Conservation (phyloP, 2,797 vertebrate genomes). For the Fratercula arctica region DNA sequence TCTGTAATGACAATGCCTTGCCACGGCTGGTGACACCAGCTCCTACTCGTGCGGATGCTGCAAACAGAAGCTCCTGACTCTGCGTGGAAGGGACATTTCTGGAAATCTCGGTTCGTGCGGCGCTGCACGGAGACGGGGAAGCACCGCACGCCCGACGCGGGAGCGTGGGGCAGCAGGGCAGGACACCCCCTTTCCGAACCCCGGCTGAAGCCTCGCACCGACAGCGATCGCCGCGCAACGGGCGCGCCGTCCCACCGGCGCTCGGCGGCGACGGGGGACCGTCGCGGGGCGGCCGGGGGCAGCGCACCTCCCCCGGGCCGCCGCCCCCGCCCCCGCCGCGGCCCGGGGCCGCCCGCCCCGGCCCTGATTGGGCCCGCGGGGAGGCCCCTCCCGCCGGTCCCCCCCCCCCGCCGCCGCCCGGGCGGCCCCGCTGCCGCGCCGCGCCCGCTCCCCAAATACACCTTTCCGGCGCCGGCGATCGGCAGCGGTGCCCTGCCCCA, state of each 20-base stretch:
- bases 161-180: neutral
- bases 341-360: neutral
- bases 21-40: accelerated
- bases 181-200: accelerated
- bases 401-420: neutral
- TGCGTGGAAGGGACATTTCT: neutral
- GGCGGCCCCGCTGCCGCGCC: neutral
- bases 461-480: neutral
- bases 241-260: no score
- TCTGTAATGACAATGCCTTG: neutral
- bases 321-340: neutral
- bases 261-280: neutral
- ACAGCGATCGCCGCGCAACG: neutral
- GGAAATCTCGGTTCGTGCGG: accelerated
- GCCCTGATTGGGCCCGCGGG: conserved; percentile 8
- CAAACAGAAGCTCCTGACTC: neutral
- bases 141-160: neutral
- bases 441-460: conserved; percentile 15
- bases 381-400: neutral
- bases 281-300: neutral
- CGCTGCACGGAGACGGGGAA: neutral
- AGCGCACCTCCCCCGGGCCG: neutral
- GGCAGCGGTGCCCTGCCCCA: neutral
- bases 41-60: accelerated
- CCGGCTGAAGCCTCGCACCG: neutral